Percentiles rank a stretch among this genome's conserved stretches.
phyloP scores from a whole-genome alignment of 2,888 invertebrate species.

The Caenorhabditis angaria region DNA sequence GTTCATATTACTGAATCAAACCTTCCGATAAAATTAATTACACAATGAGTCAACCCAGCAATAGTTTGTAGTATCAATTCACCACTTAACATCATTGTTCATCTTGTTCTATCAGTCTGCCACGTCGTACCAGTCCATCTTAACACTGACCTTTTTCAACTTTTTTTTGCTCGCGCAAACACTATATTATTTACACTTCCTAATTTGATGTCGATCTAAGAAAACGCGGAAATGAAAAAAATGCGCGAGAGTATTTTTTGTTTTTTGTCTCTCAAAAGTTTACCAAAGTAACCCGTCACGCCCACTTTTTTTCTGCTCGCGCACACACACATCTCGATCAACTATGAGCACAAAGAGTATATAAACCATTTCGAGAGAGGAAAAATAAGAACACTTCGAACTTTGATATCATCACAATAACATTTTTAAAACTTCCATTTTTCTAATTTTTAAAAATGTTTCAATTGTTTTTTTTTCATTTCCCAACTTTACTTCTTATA shows the following conservation, averaged over 20 bases:
- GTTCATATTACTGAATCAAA: no score
- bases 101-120: neutral
- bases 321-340: conserved; percentile 2
- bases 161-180: neutral
- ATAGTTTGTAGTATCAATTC: no score
- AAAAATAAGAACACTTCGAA: neutral
- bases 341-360: neutral
- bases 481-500: neutral
- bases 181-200: neutral
- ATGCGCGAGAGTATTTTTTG: neutral
- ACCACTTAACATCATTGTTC: no score
- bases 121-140: conserved; percentile 1
- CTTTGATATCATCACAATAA: neutral
- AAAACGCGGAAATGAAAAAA: conserved; percentile 1
- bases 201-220: conserved; percentile 4
- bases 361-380: neutral
- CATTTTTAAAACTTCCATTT: no score
- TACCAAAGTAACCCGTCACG: neutral
- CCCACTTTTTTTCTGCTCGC: neutral
- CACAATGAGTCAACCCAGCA: no score
- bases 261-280: neutral
- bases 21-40: no score
- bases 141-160: neutral
- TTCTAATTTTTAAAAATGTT: no score
- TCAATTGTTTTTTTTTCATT: neutral